A percentile compares a stretch with the other conserved stretches of the same genome.
These are phyloP conservation scores for Myopa tessellatipennis DNA, from an alignment of 2,888 invertebrate species.

Conservation along the genomic window DNA sequence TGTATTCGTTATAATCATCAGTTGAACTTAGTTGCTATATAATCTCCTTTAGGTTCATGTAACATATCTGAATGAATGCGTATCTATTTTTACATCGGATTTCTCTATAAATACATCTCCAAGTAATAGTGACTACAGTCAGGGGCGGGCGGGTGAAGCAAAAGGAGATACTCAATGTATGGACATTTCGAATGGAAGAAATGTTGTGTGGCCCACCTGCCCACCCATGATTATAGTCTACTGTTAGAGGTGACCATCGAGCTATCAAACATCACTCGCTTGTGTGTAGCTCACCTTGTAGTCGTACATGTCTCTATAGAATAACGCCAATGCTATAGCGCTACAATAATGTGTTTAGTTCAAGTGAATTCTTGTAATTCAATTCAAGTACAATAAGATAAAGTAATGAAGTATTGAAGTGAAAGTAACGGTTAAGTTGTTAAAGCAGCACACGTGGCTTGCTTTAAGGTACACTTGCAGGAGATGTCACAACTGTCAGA, in stretches of 20 bases:
- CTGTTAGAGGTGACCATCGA: background rate
- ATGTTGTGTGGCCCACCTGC: no score
- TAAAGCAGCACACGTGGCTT: background rate
- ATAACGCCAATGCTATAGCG: no score
- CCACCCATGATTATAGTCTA: no score
- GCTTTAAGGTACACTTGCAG: conserved; percentile 25
- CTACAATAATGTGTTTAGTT: no score
- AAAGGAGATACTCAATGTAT: no score
- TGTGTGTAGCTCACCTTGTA: background rate
- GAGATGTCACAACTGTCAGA: conserved; percentile 24
- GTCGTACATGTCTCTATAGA: background rate
- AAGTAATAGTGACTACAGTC: no score
- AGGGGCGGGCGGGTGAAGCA: no score
- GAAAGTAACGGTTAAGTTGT: background rate
- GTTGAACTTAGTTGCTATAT: conserved; percentile 26
- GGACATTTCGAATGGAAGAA: no score
- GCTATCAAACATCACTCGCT: background rate
- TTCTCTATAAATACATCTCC: no score
- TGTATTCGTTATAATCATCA: conserved; percentile 14
- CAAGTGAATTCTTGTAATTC: no score
- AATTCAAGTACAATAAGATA: background rate
- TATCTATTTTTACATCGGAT: background rate
- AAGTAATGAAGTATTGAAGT: background rate
- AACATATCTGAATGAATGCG: conserved; percentile 20
- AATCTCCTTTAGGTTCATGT: conserved; percentile 2